Percentiles rank a stretch among this genome's conserved stretches.
These are phyloP conservation scores for Hapalemur alaotrensis DNA, from an alignment of 2,797 vertebrate species.

Conservation along the genomic window DNA sequence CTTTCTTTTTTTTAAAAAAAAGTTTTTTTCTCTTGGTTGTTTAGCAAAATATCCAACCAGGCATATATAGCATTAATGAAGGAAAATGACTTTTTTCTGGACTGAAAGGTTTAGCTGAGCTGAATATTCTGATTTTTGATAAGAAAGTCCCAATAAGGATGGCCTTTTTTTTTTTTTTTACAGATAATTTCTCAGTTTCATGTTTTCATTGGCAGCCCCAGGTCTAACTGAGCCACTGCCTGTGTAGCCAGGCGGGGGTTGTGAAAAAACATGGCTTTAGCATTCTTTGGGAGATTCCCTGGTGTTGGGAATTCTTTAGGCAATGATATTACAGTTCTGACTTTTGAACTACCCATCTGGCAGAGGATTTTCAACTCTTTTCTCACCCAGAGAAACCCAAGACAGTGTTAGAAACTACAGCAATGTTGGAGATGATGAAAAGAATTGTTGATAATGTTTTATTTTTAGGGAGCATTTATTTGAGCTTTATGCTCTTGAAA, in stretches of 20 bases:
- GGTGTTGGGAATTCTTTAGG: constrained; percentile 72
- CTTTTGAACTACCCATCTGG: constrained; percentile 74
- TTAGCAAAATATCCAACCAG: constrained; percentile 35
- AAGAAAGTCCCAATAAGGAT: neutral
- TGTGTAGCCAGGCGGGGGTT: neutral
- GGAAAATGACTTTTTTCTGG: neutral
- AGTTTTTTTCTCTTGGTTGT: constrained; percentile 41
- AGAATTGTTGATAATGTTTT: neutral
- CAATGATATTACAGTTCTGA: constrained; percentile 61
- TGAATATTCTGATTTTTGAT: constrained; percentile 22
- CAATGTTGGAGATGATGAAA: neutral
- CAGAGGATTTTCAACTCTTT: constrained; percentile 30
- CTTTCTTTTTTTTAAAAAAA: neutral
- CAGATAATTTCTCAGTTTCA: constrained; percentile 56
- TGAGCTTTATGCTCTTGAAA: neutral
- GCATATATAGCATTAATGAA: neutral
- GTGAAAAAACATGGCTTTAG: neutral
- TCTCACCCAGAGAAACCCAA: neutral
- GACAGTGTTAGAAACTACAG: neutral
- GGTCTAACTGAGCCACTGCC: neutral
- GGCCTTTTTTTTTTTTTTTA: neutral
- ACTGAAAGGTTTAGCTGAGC: neutral
- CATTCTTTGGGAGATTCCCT: constrained; percentile 69
- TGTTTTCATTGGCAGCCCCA: constrained; percentile 61
- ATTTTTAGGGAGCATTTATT: neutral